Conservation (phyloP, 2,113 vertebrate species). For the Eulemur rufifrons region DNA sequence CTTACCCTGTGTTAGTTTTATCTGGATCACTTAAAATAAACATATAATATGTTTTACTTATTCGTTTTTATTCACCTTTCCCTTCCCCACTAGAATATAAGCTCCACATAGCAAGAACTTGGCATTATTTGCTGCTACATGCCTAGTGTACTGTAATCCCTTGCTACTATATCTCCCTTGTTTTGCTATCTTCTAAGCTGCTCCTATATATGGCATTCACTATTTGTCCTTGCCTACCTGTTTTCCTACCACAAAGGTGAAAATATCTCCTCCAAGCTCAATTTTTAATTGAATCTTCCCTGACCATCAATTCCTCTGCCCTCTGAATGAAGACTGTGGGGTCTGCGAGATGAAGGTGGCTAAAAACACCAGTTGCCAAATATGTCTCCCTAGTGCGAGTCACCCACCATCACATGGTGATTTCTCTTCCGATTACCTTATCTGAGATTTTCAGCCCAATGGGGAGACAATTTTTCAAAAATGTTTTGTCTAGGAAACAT, state of each 20-base stretch:
- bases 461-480: not conserved
- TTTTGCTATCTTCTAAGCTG: not conserved
- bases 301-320: not conserved
- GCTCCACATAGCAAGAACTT: not conserved
- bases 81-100: not conserved
- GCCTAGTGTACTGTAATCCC: not conserved
- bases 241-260: not conserved
- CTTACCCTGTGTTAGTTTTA: not conserved
- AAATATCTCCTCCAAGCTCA: conserved; percentile 10
- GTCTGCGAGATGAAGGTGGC: not conserved
- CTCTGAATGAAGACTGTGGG: conserved; percentile 21
- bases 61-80: not conserved
- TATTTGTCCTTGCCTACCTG: not conserved
- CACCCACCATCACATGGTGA: not conserved
- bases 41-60: not conserved
- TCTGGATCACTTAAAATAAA: not conserved
- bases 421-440: conserved; percentile 60
- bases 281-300: not conserved
- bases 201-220: not conserved
- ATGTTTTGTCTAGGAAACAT: not conserved
- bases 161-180: not conserved
- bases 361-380: conserved; percentile 47
- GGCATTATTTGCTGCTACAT: not conserved
- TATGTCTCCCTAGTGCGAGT: conserved; percentile 3
- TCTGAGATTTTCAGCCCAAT: conserved; percentile 20